A percentile compares a stretch with the other conserved stretches of the same genome.
Evolutionary conservation across 2,888 invertebrate species (phyloP).

Genomic region (Lepidocyrtoides sp.): DNA sequence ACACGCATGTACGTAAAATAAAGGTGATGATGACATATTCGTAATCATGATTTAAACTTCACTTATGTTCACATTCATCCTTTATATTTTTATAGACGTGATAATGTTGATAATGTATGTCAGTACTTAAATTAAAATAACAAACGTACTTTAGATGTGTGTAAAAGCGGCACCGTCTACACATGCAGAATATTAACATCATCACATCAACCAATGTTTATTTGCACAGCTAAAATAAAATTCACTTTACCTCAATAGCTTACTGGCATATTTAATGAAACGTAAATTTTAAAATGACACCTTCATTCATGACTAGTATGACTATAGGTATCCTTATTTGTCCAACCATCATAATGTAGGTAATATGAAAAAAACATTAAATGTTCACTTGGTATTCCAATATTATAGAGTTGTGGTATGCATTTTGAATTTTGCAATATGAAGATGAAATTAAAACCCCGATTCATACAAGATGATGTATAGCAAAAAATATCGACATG

Average conservation of each 20-base stretch:
- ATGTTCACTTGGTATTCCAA: too few relatives aligned
- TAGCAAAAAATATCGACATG: too few relatives aligned
- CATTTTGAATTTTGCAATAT: too few relatives aligned
- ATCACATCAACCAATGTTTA: neutral
- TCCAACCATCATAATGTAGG: too few relatives aligned
- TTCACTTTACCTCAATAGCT: neutral
- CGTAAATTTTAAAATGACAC: neutral
- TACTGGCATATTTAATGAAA: neutral
- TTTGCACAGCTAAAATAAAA: neutral
- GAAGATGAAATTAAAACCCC: too few relatives aligned
- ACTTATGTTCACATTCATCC: slow-evolving; percentile 43
- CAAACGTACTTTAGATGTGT: neutral
- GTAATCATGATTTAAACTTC: slow-evolving; percentile 21
- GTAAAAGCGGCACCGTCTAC: neutral
- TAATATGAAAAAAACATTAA: too few relatives aligned
- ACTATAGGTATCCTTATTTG: too few relatives aligned
- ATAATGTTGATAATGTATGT: slow-evolving; percentile 48
- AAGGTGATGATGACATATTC: neutral
- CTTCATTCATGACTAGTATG: too few relatives aligned
- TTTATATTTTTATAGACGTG: slow-evolving; percentile 45
- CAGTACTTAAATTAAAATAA: slow-evolving; percentile 10
- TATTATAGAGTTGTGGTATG: too few relatives aligned
- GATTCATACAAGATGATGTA: too few relatives aligned
- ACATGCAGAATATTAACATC: slow-evolving; percentile 11
- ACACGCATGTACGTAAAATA: neutral